These are phyloP conservation scores for Corythornis vintsioides DNA, from an alignment of 2,113 vertebrate genomes.

Conservation along the genomic window DNA sequence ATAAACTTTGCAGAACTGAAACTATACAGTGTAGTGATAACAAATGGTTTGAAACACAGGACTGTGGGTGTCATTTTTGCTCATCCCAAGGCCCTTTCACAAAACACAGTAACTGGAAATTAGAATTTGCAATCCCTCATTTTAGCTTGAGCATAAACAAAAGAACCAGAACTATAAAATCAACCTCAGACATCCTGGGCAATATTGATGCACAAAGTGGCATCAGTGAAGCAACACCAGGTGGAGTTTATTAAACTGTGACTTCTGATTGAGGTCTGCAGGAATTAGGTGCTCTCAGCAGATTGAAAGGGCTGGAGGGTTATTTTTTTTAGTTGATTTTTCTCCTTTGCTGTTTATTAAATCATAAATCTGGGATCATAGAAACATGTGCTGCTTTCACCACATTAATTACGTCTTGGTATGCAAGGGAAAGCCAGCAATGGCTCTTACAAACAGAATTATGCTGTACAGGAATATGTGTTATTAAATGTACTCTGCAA, in stretches of 20 bases:
- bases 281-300: slow-evolving; percentile 18
- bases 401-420: neutral
- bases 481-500: neutral
- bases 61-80: neutral
- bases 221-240: neutral
- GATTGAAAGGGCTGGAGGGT: neutral
- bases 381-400: neutral
- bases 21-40: neutral
- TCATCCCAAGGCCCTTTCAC: neutral
- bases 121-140: neutral
- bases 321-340: neutral
- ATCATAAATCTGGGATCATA: neutral
- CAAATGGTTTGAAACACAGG: neutral
- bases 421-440: neutral
- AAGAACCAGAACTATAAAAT: neutral
- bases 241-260: slow-evolving; percentile 43
- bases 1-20: neutral
- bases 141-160: neutral
- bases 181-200: neutral
- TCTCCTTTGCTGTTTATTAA: slow-evolving; percentile 26
- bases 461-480: neutral
- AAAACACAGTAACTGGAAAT: neutral
- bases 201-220: neutral
- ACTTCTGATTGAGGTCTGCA: neutral
- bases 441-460: neutral